Conservation (phyloP, 2,797 vertebrate species). For the Phrynocephalus vlangalii region DNA sequence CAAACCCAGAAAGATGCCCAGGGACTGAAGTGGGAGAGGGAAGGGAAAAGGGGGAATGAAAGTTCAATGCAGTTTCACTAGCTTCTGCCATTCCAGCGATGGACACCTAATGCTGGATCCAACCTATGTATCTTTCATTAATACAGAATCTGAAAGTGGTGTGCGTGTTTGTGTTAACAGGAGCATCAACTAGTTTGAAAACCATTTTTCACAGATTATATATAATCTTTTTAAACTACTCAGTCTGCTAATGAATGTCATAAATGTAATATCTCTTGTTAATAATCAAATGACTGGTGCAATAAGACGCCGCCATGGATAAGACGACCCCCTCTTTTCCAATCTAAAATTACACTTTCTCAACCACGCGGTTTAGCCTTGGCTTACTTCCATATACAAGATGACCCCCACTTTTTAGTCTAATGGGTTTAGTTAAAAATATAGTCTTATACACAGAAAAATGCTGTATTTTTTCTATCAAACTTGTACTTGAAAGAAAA, state of each 20-base stretch:
- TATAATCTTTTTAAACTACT: conserved; percentile 18
- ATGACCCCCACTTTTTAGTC: too few species aligned
- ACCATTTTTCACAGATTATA: conserved; percentile 32
- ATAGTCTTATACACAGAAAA: too few species aligned
- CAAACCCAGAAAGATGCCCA: neutral
- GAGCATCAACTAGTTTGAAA: neutral
- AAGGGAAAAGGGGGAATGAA: neutral
- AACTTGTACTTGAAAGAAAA: neutral
- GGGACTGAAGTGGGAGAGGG: neutral
- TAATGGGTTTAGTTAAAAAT: too few species aligned
- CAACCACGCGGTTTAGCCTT: too few species aligned
- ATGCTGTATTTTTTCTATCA: neutral
- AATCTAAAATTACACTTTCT: too few species aligned
- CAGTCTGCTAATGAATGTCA: conserved; percentile 42
- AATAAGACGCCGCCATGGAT: neutral
- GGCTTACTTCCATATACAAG: too few species aligned
- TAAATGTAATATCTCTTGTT: neutral
- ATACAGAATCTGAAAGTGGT: neutral
- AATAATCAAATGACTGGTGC: conserved; percentile 33
- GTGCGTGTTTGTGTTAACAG: neutral
- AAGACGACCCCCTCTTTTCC: too few species aligned
- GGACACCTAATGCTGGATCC: neutral
- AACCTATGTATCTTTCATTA: neutral
- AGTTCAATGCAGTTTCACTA: too few species aligned
- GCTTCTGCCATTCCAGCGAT: neutral